A percentile compares a stretch with the other conserved stretches of the same genome.
Conservation (phyloP, 2,888 invertebrate genomes). For the Ecliptopera silaceata region DNA sequence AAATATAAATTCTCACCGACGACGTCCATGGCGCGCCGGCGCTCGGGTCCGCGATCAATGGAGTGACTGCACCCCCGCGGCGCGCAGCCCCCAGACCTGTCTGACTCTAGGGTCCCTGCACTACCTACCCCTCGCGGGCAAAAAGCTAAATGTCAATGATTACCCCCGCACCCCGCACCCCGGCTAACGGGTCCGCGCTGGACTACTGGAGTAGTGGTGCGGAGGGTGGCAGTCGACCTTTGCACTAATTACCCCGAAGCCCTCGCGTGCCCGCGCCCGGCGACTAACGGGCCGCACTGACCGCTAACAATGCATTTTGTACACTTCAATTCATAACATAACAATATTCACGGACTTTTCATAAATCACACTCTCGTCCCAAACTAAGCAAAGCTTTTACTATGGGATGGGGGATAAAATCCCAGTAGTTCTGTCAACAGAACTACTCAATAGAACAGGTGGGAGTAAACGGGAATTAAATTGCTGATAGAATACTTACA, state of each 20-base stretch:
- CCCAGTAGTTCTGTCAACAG: no score
- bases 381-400: no score
- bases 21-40: slow-evolving; percentile 49
- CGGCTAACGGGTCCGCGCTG: slow-evolving; percentile 47
- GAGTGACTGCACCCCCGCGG: slow-evolving; percentile 14
- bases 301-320: neutral
- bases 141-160: slow-evolving; percentile 69
- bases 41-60: slow-evolving; percentile 17
- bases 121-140: slow-evolving; percentile 54
- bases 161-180: slow-evolving; percentile 33
- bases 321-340: neutral
- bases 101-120: slow-evolving; percentile 44
- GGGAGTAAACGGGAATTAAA: no score
- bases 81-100: slow-evolving; percentile 45
- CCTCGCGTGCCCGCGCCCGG: neutral
- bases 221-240: slow-evolving; percentile 43
- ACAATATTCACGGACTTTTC: no score
- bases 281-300: slow-evolving; percentile 6
- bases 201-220: slow-evolving; percentile 25
- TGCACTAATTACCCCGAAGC: slow-evolving; percentile 29
- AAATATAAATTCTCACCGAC: slow-evolving; percentile 51
- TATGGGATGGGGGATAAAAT: no score
- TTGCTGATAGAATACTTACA: no score
- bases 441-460: no score
- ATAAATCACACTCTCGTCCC: no score